Evolutionary conservation across 1,140 invertebrate genomes (phyloP).

Genomic region (Chymomyza costata): DNA sequence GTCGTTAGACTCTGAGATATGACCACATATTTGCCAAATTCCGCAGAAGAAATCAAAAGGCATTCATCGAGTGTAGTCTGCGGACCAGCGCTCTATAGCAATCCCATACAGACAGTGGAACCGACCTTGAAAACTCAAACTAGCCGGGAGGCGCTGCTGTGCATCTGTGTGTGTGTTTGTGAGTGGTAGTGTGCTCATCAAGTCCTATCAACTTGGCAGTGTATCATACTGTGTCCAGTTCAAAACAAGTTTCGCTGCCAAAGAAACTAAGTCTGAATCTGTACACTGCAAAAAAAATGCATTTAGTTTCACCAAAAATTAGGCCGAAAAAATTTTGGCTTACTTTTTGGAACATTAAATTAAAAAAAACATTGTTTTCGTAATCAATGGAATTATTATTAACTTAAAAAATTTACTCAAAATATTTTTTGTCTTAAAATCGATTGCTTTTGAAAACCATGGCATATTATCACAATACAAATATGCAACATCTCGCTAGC

Average conservation of each 20-base stretch:
- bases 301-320: too few relatives aligned
- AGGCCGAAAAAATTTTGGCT: too few relatives aligned
- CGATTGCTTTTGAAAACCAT: too few relatives aligned
- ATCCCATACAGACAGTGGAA: constrained; percentile 3
- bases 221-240: constrained; percentile 9
- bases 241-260: constrained; percentile 52
- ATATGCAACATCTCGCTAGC: too few relatives aligned
- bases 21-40: constrained; percentile 38
- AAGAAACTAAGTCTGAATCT: constrained; percentile 29
- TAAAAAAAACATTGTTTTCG: too few relatives aligned
- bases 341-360: too few relatives aligned
- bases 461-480: too few relatives aligned
- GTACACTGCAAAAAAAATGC: too few relatives aligned
- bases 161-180: background rate
- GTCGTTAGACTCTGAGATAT: constrained; percentile 59
- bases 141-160: constrained; percentile 58
- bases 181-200: constrained; percentile 9
- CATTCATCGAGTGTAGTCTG: background rate
- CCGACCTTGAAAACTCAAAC: constrained; percentile 65
- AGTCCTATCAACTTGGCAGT: constrained; percentile 43
- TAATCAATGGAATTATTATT: too few relatives aligned
- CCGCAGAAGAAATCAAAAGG: constrained; percentile 37
- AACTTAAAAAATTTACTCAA: too few relatives aligned
- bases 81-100: background rate
- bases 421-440: too few relatives aligned